Base-by-base conservation (phyloP, 2,888 invertebrate species). In the Acleris cristana region DNA sequence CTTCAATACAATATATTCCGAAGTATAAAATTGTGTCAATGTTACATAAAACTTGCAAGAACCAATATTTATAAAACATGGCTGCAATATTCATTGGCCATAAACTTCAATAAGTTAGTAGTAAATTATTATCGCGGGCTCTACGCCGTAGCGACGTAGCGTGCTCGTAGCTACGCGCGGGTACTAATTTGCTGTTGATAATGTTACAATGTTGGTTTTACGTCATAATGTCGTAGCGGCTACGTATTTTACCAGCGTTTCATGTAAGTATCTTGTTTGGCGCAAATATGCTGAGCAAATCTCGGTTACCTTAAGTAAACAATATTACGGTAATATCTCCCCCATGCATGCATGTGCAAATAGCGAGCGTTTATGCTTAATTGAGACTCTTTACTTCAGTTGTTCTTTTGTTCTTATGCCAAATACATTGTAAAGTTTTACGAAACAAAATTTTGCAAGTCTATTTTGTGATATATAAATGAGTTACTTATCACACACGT, bases 171-270 rank as follows among this genome's bases (percentile, higher is more conserved):
- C 55, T 34, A 14, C 40, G 40, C 21, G 53, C 61, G 55, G 53
- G 61, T 61, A 66, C 67, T 63, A 67, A 67, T 67, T 67, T 63
- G 58, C 48, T 63, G 48, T 54, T 67, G 58, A 63, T 67, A 67
- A 63, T 58, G 62, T 57, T 58, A 67, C 67, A 48, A 67, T 53
- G 57, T 67, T 67, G 57, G 57, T 62, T 62, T 23, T 67, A 53
- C 51, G 66, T 53, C 34, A 51, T 21, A 48, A 62, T 57, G 52
- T 62, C 45, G 18, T 45, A 49, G 51, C 14, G 14, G 40, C 14
- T 14, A 40, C 40, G 40, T 59, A 12, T 30, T 49, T 14, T 49
- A 30, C 12, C 19, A 7, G 58, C 14, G 19, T 30, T 40, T 14
- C 40, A 14, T 40, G 8, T 21, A 14, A 23, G 49, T 53, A 53